These are phyloP conservation scores for Pseudorasbora parva DNA, from an alignment of 2,113 vertebrate species.

Conservation along the genomic window DNA sequence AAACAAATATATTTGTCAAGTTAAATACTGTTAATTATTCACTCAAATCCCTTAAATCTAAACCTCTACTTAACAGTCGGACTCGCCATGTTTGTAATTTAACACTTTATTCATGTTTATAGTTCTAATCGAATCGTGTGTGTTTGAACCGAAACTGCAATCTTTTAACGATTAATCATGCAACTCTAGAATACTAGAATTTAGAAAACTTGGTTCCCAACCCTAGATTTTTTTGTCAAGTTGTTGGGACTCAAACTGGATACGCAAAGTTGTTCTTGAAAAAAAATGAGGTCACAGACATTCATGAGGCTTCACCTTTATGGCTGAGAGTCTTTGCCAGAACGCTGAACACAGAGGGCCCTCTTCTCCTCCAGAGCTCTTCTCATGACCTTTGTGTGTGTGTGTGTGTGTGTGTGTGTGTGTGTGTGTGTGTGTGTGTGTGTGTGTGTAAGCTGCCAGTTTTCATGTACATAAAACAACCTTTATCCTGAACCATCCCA, in stretches of 20 bases:
- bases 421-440: not conserved
- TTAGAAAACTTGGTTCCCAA: not conserved
- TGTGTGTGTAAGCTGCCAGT: conserved; percentile 27
- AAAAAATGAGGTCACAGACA: conserved; percentile 39
- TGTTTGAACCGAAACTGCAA: no score
- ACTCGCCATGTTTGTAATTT: no score
- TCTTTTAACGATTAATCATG: no score
- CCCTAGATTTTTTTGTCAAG: not conserved
- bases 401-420: not conserved
- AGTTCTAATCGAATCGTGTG: no score
- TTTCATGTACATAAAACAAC: conserved; percentile 20
- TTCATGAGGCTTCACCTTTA: conserved; percentile 49
- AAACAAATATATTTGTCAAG: no score
- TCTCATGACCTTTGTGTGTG: conserved; percentile 9
- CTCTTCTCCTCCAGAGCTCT: conserved; percentile 26
- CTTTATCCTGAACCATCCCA: conserved; percentile 15
- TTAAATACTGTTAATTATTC: no score
- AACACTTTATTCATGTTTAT: no score
- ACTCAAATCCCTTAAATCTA: no score
- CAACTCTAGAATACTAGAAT: not conserved
- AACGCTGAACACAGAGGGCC: conserved; percentile 29
- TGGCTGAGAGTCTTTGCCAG: conserved; percentile 35
- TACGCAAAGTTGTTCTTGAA: conserved; percentile 29
- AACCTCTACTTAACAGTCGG: no score
- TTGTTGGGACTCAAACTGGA: conserved; percentile 43